Conservation (phyloP, 1,140 invertebrate species). For the Rhagoletis pomonella region DNA sequence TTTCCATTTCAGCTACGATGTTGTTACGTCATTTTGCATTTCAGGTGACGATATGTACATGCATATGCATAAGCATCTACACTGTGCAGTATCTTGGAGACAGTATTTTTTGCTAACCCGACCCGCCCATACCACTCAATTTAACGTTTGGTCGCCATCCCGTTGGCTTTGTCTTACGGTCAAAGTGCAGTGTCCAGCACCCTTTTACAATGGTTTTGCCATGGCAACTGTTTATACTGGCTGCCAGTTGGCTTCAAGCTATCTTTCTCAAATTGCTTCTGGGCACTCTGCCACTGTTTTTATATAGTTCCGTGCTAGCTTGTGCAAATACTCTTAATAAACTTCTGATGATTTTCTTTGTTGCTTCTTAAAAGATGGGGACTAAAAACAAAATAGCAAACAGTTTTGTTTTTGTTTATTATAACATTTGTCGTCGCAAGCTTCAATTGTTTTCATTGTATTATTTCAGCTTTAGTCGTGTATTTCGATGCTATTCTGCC, state of each 20-base stretch:
- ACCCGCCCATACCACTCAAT: background rate
- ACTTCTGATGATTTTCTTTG: background rate
- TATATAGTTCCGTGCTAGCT: background rate
- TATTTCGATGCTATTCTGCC: no score
- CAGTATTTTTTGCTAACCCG: background rate
- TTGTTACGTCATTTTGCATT: no score
- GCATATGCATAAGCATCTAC: background rate
- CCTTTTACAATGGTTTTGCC: background rate
- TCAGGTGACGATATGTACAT: background rate
- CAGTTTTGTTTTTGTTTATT: background rate
- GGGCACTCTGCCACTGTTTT: background rate
- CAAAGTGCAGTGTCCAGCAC: conserved; percentile 26
- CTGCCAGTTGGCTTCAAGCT: background rate
- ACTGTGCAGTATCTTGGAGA: background rate
- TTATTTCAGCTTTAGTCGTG: background rate
- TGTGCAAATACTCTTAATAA: background rate
- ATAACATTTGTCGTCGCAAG: background rate
- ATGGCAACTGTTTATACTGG: background rate
- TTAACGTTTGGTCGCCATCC: background rate
- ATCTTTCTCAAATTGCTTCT: conserved; percentile 16
- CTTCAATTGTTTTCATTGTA: background rate
- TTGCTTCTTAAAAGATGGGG: background rate
- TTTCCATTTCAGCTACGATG: no score
- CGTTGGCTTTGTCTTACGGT: background rate
- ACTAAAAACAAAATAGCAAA: background rate